Conservation (phyloP, 2,797 vertebrate species). For the Delichon dasypus region DNA sequence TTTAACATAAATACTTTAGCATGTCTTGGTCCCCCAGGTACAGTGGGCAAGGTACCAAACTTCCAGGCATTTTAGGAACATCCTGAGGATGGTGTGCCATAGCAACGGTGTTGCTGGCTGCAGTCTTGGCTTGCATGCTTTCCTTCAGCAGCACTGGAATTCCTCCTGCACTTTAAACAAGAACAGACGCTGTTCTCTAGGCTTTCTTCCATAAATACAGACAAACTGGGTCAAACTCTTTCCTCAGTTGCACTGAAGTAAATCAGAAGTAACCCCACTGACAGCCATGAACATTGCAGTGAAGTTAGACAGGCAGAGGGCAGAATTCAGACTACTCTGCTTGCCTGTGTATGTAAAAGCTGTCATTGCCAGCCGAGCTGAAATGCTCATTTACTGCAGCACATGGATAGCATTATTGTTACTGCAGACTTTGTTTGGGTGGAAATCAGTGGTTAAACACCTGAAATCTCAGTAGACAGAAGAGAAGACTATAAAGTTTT, state of each 20-base stretch:
- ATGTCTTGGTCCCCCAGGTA: not conserved
- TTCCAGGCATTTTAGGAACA: slow-evolving; percentile 21
- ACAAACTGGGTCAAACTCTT: not conserved
- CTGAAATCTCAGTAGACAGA: slow-evolving; percentile 74
- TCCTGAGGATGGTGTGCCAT: not conserved
- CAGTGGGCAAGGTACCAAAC: not conserved
- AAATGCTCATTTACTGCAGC: slow-evolving; percentile 49
- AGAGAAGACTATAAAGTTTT: slow-evolving; percentile 72
- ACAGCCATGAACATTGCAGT: not conserved
- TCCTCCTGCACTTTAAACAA: not conserved
- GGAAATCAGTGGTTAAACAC: slow-evolving; percentile 69
- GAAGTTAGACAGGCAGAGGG: not conserved
- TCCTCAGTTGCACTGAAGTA: not conserved
- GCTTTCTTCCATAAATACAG: not conserved
- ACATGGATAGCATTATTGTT: slow-evolving; percentile 70
- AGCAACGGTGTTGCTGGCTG: not conserved
- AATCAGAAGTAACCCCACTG: slow-evolving; percentile 9
- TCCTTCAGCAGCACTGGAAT: slow-evolving; percentile 37
- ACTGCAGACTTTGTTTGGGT: slow-evolving; percentile 52
- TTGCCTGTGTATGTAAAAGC: slow-evolving; percentile 17
- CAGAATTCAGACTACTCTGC: not conserved
- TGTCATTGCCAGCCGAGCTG: slow-evolving; percentile 1
- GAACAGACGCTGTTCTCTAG: not conserved
- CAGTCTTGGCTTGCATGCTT: not conserved
- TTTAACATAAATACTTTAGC: slow-evolving; percentile 25